Percentiles rank a stretch among this genome's conserved stretches.
Evolutionary conservation across 1,140 invertebrate species (phyloP).

Genomic region (silkworm (Bombyx mori)): ASM3026992v2 NC_085111.1:11505001-11505500

Average conservation of each 20-base stretch:
- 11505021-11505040: too few species aligned
- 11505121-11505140: too few species aligned
- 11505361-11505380: constrained; percentile 40
- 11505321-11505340: constrained; percentile 23
- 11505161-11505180: constrained; percentile 29
- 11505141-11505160: neutral
- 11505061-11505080: too few species aligned
- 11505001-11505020: too few species aligned
- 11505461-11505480: too few species aligned
- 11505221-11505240: constrained; percentile 15
- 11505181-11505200: constrained; percentile 31
- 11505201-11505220: constrained; percentile 32
- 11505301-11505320: constrained; percentile 34
- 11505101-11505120: too few species aligned
- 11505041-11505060: too few species aligned
- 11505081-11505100: too few species aligned
- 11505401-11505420: too few species aligned
- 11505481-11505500: too few species aligned
- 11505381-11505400: constrained; percentile 17
- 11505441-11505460: too few species aligned
- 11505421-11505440: too few species aligned
- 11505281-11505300: constrained; percentile 35
- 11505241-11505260: constrained; percentile 26
- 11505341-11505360: constrained; percentile 39
- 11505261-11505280: constrained; percentile 36